Conservation (phyloP, 2,797 vertebrate genomes). For the Momotus momota region DNA sequence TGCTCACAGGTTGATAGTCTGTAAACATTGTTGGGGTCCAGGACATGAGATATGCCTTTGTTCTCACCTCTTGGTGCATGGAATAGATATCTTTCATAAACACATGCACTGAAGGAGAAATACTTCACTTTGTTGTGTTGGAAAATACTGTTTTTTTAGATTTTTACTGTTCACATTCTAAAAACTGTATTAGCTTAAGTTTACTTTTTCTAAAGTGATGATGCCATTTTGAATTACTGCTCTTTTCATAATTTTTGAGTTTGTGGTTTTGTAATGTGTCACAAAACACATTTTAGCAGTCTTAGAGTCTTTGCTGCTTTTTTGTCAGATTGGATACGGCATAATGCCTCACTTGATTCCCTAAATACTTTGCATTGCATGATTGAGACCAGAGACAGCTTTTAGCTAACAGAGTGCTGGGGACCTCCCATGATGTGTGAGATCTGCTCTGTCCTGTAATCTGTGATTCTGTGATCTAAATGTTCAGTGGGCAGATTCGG, state of each 20-base stretch:
- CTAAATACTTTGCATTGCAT: not conserved
- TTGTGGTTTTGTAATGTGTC: conserved; percentile 33
- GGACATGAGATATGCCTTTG: not conserved
- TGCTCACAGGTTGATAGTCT: not conserved
- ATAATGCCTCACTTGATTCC: conserved; percentile 1
- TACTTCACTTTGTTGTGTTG: not conserved
- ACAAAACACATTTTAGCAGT: not conserved
- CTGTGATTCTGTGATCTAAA: not conserved
- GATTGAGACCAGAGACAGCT: not conserved
- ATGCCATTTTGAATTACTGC: conserved; percentile 23
- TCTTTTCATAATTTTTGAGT: not conserved
- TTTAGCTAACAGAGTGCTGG: conserved; percentile 4
- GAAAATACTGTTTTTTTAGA: conserved; percentile 1
- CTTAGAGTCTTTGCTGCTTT: not conserved
- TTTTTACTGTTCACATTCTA: not conserved
- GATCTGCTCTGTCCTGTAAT: not conserved
- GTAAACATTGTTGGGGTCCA: not conserved
- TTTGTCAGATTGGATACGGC: not conserved
- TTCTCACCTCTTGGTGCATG: not conserved
- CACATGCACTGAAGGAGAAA: not conserved
- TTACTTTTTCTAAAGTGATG: conserved; percentile 12
- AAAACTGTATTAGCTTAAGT: not conserved
- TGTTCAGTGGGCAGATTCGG: not conserved
- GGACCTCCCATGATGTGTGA: not conserved
- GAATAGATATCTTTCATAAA: conserved; percentile 16